Evolutionary conservation across 2,797 vertebrate species (phyloP).

Genomic region (Todus mexicanus): DNA sequence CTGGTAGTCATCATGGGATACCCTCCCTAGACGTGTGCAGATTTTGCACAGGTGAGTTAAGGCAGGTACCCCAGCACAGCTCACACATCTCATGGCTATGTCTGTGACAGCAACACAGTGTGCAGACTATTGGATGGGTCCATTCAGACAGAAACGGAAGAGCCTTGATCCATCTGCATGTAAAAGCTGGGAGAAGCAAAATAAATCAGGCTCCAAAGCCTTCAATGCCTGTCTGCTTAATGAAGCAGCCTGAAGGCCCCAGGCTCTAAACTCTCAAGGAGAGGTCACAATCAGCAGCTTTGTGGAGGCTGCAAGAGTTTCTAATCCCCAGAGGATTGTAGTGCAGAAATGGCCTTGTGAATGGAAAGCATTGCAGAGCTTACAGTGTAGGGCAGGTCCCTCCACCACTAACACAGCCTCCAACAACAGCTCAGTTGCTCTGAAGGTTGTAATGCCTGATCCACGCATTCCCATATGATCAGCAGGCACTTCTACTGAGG

Average conservation of each 20-base stretch:
- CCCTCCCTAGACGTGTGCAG: neutral
- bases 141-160: neutral
- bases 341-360: neutral
- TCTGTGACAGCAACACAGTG: accelerated
- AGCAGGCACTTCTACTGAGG: no score
- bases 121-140: neutral
- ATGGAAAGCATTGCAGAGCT: neutral
- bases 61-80: neutral
- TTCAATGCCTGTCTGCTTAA: neutral
- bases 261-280: neutral
- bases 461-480: neutral
- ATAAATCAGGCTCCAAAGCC: neutral
- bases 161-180: neutral
- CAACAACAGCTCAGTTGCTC: neutral
- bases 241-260: neutral
- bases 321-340: neutral
- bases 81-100: neutral
- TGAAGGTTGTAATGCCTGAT: neutral
- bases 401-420: neutral
- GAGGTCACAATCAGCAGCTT: neutral
- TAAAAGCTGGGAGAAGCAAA: neutral
- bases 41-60: neutral
- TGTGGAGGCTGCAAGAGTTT: neutral
- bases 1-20: neutral
- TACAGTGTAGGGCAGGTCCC: neutral